Evolutionary conservation across 35 echinoderm and acorn worm genomes (phyloP), one percentile per base, ranked within the genome.

Genomic region (Strongylocentrotus purpuratus): DNA sequence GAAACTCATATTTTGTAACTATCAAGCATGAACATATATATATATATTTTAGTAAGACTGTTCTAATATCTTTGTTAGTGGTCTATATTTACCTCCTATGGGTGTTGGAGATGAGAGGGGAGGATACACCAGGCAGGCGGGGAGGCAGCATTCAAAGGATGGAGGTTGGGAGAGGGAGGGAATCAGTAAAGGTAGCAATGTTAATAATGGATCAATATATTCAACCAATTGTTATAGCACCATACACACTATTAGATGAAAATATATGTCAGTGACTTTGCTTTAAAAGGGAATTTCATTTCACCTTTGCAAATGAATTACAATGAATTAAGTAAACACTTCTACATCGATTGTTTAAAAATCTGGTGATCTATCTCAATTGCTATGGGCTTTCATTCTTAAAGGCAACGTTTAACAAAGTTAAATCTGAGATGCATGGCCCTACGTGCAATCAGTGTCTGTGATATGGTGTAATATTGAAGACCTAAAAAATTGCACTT

Each of bases 1-100:
- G 25, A 25, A n/a, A n/a, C 20, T n/a, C 7, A n/a, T n/a, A 20
- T 25, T 20, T 71, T 71, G 17, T 28, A n/a, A 71, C 25, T 71
- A 28, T n/a, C 22, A n/a, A 25, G 61, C 61, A 28, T 25, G 3
- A 20, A 71, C 61, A 78, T 78, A 3, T 59, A 78, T 8, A 78
- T 78, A 78, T 78, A 78, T 8, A 28, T 78, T 78, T 7, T n/a
- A 78, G 20, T 7, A 78, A 78, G 65, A 78, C 65, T 78, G 65
- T 78, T 45, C 87, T 45, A 31, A 89, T 10, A 33, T 89, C 87
- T 89, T 45, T 46, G 48, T 93, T 93, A 93, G 91, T 47, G 22
- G n/a, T 93, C 11, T 48, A 93, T 93, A 93, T 93, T 93, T 93
- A 93, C 91, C 91, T 93, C 91, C 91, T 93, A 58, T 58, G 91